phyloP scores from a whole-genome alignment of 2,888 invertebrate genomes.

The Ptychoptera contaminata region DNA sequence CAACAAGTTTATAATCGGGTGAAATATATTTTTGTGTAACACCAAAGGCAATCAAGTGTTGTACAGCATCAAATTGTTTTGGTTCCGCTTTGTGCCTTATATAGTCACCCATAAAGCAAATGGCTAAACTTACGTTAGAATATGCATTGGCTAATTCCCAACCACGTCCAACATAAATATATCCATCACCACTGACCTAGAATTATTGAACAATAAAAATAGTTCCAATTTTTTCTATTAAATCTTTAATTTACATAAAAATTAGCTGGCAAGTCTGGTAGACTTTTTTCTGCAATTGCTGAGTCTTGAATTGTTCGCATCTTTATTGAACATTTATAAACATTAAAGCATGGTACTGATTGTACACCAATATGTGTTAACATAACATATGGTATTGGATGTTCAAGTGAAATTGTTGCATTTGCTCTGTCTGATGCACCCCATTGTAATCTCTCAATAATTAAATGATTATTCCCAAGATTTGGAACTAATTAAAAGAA shows the following conservation, averaged over 20 bases:
- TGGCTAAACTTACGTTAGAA: conserved; percentile 31
- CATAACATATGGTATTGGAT: conserved; percentile 32
- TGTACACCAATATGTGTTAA: conserved; percentile 36
- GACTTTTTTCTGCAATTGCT: conserved; percentile 27
- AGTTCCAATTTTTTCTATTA: neutral
- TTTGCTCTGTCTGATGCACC: conserved; percentile 20
- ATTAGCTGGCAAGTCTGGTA: conserved; percentile 32
- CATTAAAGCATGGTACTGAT: conserved; percentile 25
- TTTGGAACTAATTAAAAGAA: conserved; percentile 22
- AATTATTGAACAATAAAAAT: conserved; percentile 24
- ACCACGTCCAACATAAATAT: conserved; percentile 36
- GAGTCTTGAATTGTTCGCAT: conserved; percentile 33
- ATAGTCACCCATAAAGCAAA: conserved; percentile 36
- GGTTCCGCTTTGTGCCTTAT: conserved; percentile 26
- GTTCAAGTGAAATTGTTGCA: conserved; percentile 15
- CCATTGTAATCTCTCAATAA: conserved; percentile 28
- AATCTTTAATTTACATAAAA: conserved; percentile 24
- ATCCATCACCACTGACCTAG: conserved; percentile 39
- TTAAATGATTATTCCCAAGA: conserved; percentile 29
- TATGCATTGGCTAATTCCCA: conserved; percentile 37
- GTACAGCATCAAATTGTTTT: conserved; percentile 31
- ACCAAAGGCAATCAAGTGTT: conserved; percentile 30
- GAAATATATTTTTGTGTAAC: conserved; percentile 28
- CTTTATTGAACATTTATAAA: conserved; percentile 29
- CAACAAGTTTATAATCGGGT: conserved; percentile 33